Evolutionary conservation across 2,113 vertebrate genomes (phyloP).

Genomic region (Artemisiospiza belli): DNA sequence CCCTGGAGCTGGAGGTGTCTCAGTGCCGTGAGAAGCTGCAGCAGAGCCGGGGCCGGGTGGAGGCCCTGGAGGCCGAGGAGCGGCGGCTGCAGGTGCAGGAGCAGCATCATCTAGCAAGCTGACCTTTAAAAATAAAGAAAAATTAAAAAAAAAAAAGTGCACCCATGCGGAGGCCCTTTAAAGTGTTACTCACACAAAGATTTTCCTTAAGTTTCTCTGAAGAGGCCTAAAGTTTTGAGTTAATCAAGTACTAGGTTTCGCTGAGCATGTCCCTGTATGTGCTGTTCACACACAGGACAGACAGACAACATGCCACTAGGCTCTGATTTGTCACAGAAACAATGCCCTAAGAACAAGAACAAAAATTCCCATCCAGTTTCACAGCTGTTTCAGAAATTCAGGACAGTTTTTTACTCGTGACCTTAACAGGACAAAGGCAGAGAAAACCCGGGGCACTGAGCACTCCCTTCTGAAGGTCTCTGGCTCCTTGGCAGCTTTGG

Average conservation of each 20-base stretch:
- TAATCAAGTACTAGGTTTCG: neutral
- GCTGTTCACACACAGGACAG: neutral
- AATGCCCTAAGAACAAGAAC: neutral
- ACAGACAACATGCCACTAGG: neutral
- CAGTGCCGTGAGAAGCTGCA: neutral
- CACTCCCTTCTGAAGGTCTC: neutral
- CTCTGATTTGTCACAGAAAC: neutral
- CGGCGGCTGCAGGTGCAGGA: neutral
- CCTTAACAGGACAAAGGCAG: neutral
- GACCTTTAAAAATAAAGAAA: neutral
- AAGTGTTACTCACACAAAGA: neutral
- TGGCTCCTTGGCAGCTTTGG: neutral
- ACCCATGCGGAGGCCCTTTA: neutral
- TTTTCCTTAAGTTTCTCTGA: neutral
- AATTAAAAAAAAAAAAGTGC: neutral
- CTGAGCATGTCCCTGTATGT: fast-evolving
- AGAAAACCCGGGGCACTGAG: fast-evolving
- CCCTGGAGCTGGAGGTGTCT: neutral
- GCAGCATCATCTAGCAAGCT: neutral
- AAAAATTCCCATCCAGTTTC: neutral
- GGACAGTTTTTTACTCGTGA: neutral
- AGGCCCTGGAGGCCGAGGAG: neutral
- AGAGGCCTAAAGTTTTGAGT: neutral
- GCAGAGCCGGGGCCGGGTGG: neutral
- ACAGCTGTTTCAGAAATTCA: neutral